Base-by-base conservation (phyloP, 2,888 invertebrate species). In the Teinopalpus imperialis region DNA sequence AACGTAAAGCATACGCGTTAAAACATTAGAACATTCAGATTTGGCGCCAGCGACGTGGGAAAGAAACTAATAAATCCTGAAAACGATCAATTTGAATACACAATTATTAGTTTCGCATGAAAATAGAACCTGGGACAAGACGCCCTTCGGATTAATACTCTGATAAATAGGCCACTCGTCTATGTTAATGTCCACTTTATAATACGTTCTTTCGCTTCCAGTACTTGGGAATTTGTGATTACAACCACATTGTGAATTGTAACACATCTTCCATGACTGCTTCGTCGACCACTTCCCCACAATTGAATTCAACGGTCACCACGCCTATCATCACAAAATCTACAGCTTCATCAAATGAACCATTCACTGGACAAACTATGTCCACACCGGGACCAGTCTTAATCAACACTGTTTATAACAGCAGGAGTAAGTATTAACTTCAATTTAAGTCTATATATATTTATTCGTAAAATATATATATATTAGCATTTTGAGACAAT, bases 221-320 rank as follows among this genome's bases (percentile, higher is more conserved):
- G 93, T 74, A 80, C 36, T 70, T 91, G 2, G 92, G 92, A 18
- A 89, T 93, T 9, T 93, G 93, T 54, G 93, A 93, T 65, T 93
- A 92, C 56, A 81, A 88, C 0, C 73, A 89, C 31, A 83, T 89
- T 42, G 93, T 93, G 0, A 89, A 92, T 60, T 93, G 93, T 57
- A 59, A 66, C 27, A 59, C 51, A 35, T 41, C 49, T 1, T 20
- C 27, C 3, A 21, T 7, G 18, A 3, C 27, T 1, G 7, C 48
- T 1, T 31, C 43, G 3, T 7, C n/a, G 3, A 27, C 31, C 2
- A 27, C 45, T n/a, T 20, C 27, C 24, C 14, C 48, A 1, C 47
- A 53, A 7, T 9, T 46, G 3, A 45, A 21, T 4, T 26, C 45
- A 5, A 24, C 51, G 16, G 36, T 45, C 1, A 14, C 43, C 20